Percentiles rank a stretch among this genome's conserved stretches.
Conservation (phyloP, 1,140 invertebrate species). For the Cydia splendana region DNA sequence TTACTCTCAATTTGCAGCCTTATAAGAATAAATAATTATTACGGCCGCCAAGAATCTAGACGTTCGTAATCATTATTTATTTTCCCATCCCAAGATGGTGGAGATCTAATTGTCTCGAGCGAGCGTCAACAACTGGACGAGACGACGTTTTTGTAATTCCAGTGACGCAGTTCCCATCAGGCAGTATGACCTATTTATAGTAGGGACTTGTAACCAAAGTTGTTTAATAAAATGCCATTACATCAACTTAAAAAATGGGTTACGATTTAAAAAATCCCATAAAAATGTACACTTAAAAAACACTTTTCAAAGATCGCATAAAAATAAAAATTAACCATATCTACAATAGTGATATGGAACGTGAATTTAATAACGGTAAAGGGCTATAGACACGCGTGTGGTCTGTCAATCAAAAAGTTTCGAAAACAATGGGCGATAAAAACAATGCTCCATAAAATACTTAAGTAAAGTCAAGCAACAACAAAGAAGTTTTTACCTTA, state of each 20-base stretch:
- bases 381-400: constrained; percentile 8
- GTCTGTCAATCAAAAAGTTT: constrained; percentile 17
- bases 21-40: constrained; percentile 9
- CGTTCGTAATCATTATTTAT: neutral
- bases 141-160: constrained; percentile 15
- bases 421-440: constrained; percentile 10
- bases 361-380: constrained; percentile 21
- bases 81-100: constrained; percentile 10
- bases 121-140: constrained; percentile 1
- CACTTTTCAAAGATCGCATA: neutral
- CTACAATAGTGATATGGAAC: neutral
- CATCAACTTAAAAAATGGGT: neutral
- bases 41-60: neutral
- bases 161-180: neutral
- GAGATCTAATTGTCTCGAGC: constrained; percentile 26
- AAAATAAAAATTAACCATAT: neutral
- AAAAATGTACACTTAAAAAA: neutral
- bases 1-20: neutral
- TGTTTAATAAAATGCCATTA: neutral
- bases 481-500: constrained; percentile 44
- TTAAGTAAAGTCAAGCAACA: neutral
- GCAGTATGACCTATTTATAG: constrained; percentile 28
- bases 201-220: neutral
- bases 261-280: neutral
- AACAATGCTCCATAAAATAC: neutral